Evolutionary conservation across 2,888 invertebrate species (phyloP), one percentile per base, ranked within the genome.

Genomic region (Parochlus steinenii): DNA sequence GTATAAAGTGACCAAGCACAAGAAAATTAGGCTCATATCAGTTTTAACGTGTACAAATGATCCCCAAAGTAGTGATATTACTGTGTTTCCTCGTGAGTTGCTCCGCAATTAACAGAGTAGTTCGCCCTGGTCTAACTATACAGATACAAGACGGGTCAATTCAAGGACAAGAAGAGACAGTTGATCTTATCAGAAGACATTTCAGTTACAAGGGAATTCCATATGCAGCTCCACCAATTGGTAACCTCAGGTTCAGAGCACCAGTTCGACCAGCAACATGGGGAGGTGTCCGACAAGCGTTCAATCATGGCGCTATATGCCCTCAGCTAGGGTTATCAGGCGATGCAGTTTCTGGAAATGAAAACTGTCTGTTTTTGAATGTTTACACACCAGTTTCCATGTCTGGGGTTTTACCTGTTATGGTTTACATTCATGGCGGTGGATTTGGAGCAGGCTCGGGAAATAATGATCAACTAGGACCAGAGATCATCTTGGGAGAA

Each of bases 121-220:
- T n/a, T n/a, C n/a, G n/a, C n/a, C 36, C 36, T 5, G 36, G 36
- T 5, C 37, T 31, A 10, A 22, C 23, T n/a, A 33, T 40, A 5
- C 15, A 31, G 22, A 38, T 35, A 10, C 17, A 11, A 8, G 12
- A 11, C 12, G 39, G 39, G 18, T 28, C 22, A 8, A 22, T 39
- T 25, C 39, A 36, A 26, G 39, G 39, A 1, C 16, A 18, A 23
- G 23, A 36, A 29, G 36, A 36, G 11, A 28, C 26, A 18, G 29
- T 30, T 15, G 34, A 34, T 18, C 14, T 26, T 10, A 11, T 27
- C 12, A 18, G 26, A 22, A 12, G 30, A 10, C 20, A 30, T 6
- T 24, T 30, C 11, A 30, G 30, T 2, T 36, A 24, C 6, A 36
- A 30, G 19, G 36, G 36, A 4, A 30, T 36, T 11, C 7, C 30